A percentile compares a stretch with the other conserved stretches of the same genome.
phyloP scores from a whole-genome alignment of 2,797 vertebrate species.

The Phataginus tricuspis region DNA sequence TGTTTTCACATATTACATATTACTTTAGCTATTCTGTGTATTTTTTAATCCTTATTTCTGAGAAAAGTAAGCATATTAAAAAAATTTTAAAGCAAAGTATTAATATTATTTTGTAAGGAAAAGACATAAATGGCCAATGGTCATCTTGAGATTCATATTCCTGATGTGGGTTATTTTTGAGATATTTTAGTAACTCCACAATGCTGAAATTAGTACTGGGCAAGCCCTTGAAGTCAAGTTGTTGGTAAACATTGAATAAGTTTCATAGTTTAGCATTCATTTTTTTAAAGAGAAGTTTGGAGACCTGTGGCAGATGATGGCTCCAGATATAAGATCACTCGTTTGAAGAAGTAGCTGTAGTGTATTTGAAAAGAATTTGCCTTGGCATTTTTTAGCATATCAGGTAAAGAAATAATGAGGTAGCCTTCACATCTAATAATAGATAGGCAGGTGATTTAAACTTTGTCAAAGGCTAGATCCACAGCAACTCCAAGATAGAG shows the following conservation, averaged over 20 bases:
- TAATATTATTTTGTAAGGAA: neutral
- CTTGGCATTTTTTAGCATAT: conserved; percentile 31
- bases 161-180: neutral
- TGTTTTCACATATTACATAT: neutral
- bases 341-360: conserved; percentile 1
- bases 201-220: neutral
- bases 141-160: conserved; percentile 30
- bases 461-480: conserved; percentile 52
- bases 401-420: conserved; percentile 56
- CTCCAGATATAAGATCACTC: neutral
- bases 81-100: neutral
- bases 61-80: neutral
- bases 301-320: neutral
- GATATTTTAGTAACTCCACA: neutral
- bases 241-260: neutral
- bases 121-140: neutral
- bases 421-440: conserved; percentile 1
- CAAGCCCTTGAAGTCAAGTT: neutral
- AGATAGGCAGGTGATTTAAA: conserved; percentile 50
- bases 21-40: neutral
- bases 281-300: neutral
- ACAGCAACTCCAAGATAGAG: neutral
- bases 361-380: conserved; percentile 35
- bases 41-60: neutral
- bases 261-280: conserved; percentile 19